A percentile compares a stretch with the other conserved stretches of the same genome.
These are phyloP conservation scores for Cladorhizidae sp. DNA, from an alignment of 37 sponge, comb jelly and placozoan genomes.

Conservation along the genomic window DNA sequence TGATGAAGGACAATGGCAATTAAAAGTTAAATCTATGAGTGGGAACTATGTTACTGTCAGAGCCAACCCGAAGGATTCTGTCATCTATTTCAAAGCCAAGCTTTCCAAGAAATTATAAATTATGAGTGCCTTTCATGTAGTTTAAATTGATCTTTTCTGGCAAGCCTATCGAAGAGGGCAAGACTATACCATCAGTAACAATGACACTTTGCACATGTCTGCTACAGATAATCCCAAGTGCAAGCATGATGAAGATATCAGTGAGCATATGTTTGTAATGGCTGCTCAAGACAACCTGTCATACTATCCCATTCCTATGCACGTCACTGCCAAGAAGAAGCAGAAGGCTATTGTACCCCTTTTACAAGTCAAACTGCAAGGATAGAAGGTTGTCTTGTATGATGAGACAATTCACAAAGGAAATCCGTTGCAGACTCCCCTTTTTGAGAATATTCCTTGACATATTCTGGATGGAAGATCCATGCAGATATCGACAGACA, in stretches of 20 bases:
- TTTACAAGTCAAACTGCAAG: no score
- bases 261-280: constrained; percentile 70
- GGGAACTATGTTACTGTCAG: constrained; percentile 44
- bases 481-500: constrained; percentile 56
- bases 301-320: no score
- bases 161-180: constrained; percentile 81
- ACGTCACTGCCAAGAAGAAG: no score
- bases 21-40: constrained; percentile 47
- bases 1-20: no score
- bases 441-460: constrained; percentile 90
- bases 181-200: constrained; percentile 83
- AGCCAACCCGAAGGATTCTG: constrained; percentile 78
- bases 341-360: no score
- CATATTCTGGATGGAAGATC: constrained; percentile 86
- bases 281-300: constrained; percentile 84
- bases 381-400: constrained; percentile 83
- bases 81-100: constrained; percentile 64
- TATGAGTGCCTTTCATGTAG: constrained; percentile 16
- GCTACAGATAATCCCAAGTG: not conserved
- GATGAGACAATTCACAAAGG: constrained; percentile 82
- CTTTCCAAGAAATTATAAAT: constrained; percentile 63
- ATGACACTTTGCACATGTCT: constrained; percentile 57
- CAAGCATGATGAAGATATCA: not conserved
- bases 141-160: no score
- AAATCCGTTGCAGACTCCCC: constrained; percentile 76